These are phyloP conservation scores for Protophormia terraenovae DNA, from an alignment of 2,888 invertebrate genomes.

Conservation along the genomic window DNA sequence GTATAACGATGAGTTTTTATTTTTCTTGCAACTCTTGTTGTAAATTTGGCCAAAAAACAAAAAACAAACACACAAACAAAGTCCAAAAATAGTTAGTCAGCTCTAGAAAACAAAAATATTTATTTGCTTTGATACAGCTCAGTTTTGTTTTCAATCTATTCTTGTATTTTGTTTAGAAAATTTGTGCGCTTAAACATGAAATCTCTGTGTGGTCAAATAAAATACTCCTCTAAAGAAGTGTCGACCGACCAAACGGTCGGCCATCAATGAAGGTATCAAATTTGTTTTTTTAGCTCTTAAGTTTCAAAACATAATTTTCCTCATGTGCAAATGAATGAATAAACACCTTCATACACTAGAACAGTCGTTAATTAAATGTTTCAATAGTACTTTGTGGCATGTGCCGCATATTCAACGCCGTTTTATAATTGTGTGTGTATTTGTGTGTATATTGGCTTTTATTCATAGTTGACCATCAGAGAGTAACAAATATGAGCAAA, in stretches of 20 bases:
- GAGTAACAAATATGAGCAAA: neutral
- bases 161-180: neutral
- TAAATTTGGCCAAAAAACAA: slow-evolving; percentile 62
- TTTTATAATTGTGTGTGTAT: neutral
- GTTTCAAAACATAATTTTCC: slow-evolving; percentile 9
- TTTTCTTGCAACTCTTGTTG: slow-evolving; percentile 14
- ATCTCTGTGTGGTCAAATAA: slow-evolving; percentile 1
- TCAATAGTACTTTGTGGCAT: slow-evolving; percentile 43
- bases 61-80: slow-evolving; percentile 11
- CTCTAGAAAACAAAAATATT: slow-evolving; percentile 20
- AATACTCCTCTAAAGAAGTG: neutral
- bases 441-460: neutral
- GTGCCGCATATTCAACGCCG: slow-evolving; percentile 28
- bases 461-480: slow-evolving; percentile 45
- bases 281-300: slow-evolving; percentile 12
- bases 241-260: neutral
- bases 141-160: neutral
- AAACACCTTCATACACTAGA: slow-evolving; percentile 52
- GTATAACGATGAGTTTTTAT: neutral
- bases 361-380: slow-evolving; percentile 50
- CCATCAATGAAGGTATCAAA: slow-evolving; percentile 27
- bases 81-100: slow-evolving; percentile 7
- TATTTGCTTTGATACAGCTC: slow-evolving; percentile 26
- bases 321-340: slow-evolving; percentile 27
- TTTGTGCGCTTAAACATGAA: slow-evolving; percentile 29